Conservation (phyloP, 1,140 invertebrate species). For the Lepidurus couesii region DNA sequence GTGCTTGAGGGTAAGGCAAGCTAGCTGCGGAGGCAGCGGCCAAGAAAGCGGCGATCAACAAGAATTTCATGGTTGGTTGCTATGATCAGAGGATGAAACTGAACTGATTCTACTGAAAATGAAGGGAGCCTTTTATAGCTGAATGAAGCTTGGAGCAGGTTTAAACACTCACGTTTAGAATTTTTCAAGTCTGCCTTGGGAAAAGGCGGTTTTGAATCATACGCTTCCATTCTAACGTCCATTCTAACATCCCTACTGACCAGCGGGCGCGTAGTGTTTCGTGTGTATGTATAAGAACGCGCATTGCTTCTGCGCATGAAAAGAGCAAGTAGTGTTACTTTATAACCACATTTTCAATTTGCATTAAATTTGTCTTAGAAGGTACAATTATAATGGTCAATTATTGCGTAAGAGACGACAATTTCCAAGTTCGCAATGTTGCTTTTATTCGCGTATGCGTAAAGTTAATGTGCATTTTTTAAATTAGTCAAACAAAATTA, state of each 20-base stretch:
- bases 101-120: neutral
- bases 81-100: neutral
- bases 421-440: no score
- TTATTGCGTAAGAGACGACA: no score
- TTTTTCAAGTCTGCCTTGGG: neutral
- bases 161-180: neutral
- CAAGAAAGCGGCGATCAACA: constrained; percentile 26
- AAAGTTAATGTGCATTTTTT: no score
- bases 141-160: neutral
- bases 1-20: neutral
- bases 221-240: neutral
- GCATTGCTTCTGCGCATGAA: no score
- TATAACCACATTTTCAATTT: no score
- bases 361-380: no score
- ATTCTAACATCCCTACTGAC: neutral
- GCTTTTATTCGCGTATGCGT: no score
- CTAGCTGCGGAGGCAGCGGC: constrained; percentile 31
- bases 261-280: no score
- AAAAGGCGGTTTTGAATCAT: neutral
- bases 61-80: neutral
- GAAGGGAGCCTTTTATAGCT: neutral
- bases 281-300: no score
- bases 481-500: no score
- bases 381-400: no score
- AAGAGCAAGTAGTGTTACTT: no score